A percentile compares a stretch with the other conserved stretches of the same genome.
These are phyloP conservation scores for Zaprionus lineosus DNA, from an alignment of 2,888 invertebrate genomes.

Conservation along the genomic window DNA sequence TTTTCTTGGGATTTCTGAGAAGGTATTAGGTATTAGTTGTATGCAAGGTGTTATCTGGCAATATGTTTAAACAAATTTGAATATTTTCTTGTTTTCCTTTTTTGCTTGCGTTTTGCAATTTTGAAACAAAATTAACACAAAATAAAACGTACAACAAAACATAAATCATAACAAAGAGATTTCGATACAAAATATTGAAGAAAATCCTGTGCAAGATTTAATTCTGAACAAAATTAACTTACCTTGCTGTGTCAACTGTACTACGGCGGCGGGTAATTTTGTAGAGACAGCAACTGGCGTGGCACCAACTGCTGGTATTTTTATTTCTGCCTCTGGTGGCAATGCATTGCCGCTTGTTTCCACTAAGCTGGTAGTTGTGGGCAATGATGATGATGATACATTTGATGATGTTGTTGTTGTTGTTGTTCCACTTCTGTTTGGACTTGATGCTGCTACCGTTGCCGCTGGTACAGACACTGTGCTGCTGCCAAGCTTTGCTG, in stretches of 20 bases:
- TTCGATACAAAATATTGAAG: slow-evolving; percentile 31
- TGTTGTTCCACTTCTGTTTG: slow-evolving; percentile 25
- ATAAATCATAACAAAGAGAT: slow-evolving; percentile 45
- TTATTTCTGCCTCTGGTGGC: slow-evolving; percentile 85
- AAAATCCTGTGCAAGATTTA: background rate
- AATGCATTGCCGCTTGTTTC: slow-evolving; percentile 67
- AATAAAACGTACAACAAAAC: slow-evolving; percentile 53
- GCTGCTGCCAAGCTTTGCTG: slow-evolving; percentile 50
- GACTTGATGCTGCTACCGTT: slow-evolving; percentile 24
- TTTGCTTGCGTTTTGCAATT: slow-evolving; percentile 36
- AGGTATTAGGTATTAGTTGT: slow-evolving; percentile 31
- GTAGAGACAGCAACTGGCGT: slow-evolving; percentile 86
- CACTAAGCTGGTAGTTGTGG: slow-evolving; percentile 34
- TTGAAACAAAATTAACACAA: slow-evolving; percentile 47
- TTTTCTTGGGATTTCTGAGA: slow-evolving; percentile 33
- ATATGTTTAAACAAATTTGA: slow-evolving; percentile 21
- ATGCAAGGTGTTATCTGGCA: slow-evolving; percentile 40
- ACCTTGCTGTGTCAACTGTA: slow-evolving; percentile 86
- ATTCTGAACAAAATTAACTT: slow-evolving; percentile 45
- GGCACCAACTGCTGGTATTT: slow-evolving; percentile 85
- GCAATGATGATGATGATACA: slow-evolving; percentile 10
- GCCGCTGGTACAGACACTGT: slow-evolving; percentile 19
- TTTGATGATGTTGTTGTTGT: slow-evolving; percentile 11
- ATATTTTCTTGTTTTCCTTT: slow-evolving; percentile 36
- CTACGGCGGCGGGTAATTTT: slow-evolving; percentile 85